These are phyloP conservation scores for Probaryconus sp. DNA, from an alignment of 1,140 invertebrate genomes.

Conservation along the genomic window DNA sequence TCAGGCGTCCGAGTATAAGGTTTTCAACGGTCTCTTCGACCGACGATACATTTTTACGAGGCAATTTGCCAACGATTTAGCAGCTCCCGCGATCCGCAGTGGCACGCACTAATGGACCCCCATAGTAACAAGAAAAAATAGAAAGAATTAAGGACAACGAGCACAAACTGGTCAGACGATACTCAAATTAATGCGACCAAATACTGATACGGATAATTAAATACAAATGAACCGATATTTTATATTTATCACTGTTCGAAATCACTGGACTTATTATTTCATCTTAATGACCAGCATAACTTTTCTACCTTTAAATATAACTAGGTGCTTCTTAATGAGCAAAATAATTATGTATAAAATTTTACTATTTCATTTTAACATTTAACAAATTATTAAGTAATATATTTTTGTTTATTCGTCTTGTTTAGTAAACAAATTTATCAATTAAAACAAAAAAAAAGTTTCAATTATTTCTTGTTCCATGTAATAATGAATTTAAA, in stretches of 20 bases:
- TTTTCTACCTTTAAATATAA: too few relatives aligned
- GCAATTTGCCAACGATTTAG: constrained; percentile 65
- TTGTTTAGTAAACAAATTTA: too few relatives aligned
- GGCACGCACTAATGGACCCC: constrained; percentile 64
- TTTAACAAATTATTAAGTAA: too few relatives aligned
- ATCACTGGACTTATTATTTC: constrained; percentile 1
- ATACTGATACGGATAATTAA: constrained; percentile 50
- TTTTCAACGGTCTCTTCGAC: constrained; percentile 55
- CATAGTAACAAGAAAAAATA: constrained; percentile 32
- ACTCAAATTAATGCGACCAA: constrained; percentile 46
- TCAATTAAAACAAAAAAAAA: too few relatives aligned
- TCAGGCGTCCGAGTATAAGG: constrained; percentile 53
- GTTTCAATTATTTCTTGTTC: too few relatives aligned
- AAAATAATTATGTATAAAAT: too few relatives aligned
- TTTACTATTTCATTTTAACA: too few relatives aligned
- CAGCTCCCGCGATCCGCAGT: constrained; percentile 57
- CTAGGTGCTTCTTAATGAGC: too few relatives aligned
- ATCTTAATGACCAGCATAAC: neutral
- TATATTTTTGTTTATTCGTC: too few relatives aligned
- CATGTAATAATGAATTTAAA: too few relatives aligned
- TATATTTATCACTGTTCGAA: constrained; percentile 19
- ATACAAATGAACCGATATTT: constrained; percentile 28
- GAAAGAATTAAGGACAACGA: constrained; percentile 20
- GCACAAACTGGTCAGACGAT: constrained; percentile 16
- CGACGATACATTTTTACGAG: constrained; percentile 68